Evolutionary conservation across 2,888 invertebrate species (phyloP).

Genomic region (Drosophila pseudotakahashii): DNA sequence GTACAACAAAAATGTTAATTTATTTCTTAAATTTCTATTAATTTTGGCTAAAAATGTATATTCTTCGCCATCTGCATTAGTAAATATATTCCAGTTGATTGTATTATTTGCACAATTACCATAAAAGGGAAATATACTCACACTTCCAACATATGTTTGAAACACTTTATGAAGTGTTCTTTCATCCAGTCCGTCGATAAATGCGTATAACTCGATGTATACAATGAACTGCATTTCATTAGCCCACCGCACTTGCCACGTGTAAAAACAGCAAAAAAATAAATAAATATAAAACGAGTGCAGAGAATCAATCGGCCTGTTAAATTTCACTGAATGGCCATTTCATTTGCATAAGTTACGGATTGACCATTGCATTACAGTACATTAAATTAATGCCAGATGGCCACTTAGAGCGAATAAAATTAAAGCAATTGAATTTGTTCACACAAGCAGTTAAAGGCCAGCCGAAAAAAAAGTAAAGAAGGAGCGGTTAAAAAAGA

Average conservation of each 20-base stretch:
- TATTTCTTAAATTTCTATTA: background rate
- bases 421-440: constrained; percentile 66
- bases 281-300: constrained; percentile 14
- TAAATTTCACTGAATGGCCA: constrained; percentile 63
- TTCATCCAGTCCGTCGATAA: constrained; percentile 14
- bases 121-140: background rate
- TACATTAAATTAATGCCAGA: constrained; percentile 63
- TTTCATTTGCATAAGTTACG: constrained; percentile 71
- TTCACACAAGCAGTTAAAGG: constrained; percentile 45
- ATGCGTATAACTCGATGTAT: constrained; percentile 20
- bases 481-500: constrained; percentile 21
- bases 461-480: constrained; percentile 17
- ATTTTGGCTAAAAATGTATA: too few relatives aligned
- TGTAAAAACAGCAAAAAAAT: constrained; percentile 34
- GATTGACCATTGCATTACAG: constrained; percentile 37
- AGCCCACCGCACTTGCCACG: constrained; percentile 48
- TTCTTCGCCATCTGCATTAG: background rate
- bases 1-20: background rate
- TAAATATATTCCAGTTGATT: background rate
- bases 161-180: constrained; percentile 11
- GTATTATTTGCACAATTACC: constrained; percentile 9
- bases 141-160: constrained; percentile 23
- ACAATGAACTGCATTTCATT: constrained; percentile 48
- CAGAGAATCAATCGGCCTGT: constrained; percentile 53
- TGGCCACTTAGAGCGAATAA: constrained; percentile 60